Evolutionary conservation across 2,797 vertebrate genomes (phyloP).

Genomic region (Sebastes alutus): DNA sequence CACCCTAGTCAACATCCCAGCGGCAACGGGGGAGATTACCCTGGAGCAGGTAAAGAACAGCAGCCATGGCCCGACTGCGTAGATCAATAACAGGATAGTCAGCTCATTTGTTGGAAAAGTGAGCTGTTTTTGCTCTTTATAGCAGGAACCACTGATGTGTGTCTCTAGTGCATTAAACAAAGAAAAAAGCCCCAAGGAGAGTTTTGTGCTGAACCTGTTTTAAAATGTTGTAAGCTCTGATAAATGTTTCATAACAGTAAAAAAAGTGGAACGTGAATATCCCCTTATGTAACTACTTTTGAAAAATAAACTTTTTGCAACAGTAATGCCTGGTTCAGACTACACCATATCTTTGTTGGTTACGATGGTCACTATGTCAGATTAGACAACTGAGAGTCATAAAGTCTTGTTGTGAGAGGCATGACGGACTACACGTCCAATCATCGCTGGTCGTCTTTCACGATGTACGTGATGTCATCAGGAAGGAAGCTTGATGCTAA

Average conservation of each 20-base stretch:
- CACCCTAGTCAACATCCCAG: conserved; percentile 86
- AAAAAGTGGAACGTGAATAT: neutral
- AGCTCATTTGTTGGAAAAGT: conserved; percentile 15
- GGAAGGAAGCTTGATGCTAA: too few relatives aligned
- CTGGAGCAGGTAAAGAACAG: conserved; percentile 87
- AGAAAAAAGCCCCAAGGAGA: conserved; percentile 35
- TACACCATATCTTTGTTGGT: too few relatives aligned
- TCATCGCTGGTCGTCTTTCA: too few relatives aligned
- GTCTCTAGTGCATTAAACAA: conserved; percentile 40
- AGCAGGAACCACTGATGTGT: conserved; percentile 29
- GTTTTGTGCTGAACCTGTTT: conserved; percentile 30
- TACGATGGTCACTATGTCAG: too few relatives aligned
- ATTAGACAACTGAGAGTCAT: too few relatives aligned
- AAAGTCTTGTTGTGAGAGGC: too few relatives aligned
- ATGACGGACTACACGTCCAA: too few relatives aligned
- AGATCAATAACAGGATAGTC: conserved; percentile 17
- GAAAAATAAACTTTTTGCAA: conserved; percentile 29
- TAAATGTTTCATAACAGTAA: conserved; percentile 25
- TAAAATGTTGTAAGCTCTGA: conserved; percentile 38
- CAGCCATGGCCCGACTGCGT: neutral
- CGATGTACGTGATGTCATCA: too few relatives aligned
- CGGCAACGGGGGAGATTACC: conserved; percentile 88
- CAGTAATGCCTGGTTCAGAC: neutral
- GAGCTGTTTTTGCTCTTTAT: conserved; percentile 28
- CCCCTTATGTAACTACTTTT: conserved; percentile 30